Evolutionary conservation across 1,140 invertebrate genomes (phyloP), one percentile per base, ranked within the genome.

Genomic region (Cydia pomonella): DNA sequence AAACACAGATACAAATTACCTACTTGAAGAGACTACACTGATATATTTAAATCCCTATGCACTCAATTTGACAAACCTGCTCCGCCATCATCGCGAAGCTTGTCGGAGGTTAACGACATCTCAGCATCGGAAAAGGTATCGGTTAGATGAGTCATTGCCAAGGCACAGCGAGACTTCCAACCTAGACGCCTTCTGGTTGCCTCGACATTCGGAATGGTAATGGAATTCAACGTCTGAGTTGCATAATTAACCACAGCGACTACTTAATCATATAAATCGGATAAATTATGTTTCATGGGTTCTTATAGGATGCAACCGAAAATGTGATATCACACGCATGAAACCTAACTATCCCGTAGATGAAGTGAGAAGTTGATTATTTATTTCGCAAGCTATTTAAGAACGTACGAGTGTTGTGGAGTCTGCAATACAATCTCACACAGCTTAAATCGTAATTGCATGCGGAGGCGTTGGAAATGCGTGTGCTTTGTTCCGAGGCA

Each of bases 61-160:
- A 44, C 9, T 33, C 0, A 33, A 33, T 13, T 0, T 44, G 41
- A 69, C 16, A 69, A 69, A 69, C 64, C 64, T 69, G 64, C 29
- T 69, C 6, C 63, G 7, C 63, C 50, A 53, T 53, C 21, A 23
- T 59, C 53, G 53, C 53, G 21, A 23, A 59, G 10, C 21, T 21
- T 75, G 63, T 44, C 23, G 33, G 73, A 78, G 83, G 80, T 85
- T 76, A 83, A 78, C 78, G 80, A 78, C 80, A 80, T 79, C 74
- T 50, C 63, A 66, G n/a, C 53, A 59, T 59, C 53, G 53, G 53
- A 59, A 59, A 59, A 59, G 64, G 29, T 2, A 69, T 69, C 33
- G 29, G 64, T 12, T 76, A 73, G 83, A 85, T 83, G 83, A 83
- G 80, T 85, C 83, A 85, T 53, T 75, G 53, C 74, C 72, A 79